Base-by-base conservation (phyloP, 2,888 invertebrate species). In the Teleiodes luculella region DNA sequence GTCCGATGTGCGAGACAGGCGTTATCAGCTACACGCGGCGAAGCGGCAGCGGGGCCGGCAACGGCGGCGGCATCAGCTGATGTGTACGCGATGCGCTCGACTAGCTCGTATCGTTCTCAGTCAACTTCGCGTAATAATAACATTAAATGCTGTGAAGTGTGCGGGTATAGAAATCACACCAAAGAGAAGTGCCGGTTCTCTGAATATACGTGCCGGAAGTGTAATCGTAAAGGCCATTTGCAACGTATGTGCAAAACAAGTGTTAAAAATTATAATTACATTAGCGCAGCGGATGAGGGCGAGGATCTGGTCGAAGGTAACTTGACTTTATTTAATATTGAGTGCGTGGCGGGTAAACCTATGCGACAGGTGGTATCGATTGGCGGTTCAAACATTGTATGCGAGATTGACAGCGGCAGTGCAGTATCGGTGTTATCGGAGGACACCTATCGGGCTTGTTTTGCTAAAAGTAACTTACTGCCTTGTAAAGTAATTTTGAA, bases 401-500 rank as follows among this genome's bases (percentile, higher is more conserved):
- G 58, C 16, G 55, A 58, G 18, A 24, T 55, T 1, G 56, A 58
- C 20, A 56, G 58, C 45, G 58, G 58, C 36, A 58, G 58, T 37
- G 55, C 58, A 0, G 55, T 58, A 16, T 58, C 56, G 2, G 58
- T 55, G 1, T 33, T 58, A 16, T 48, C 56, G 0, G 30, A 16
- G 4, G 24, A 45, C 16, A 30, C 51, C 16, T 58, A 47, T 16
- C 11, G 31, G 14, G 14, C 41, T n/a, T 18, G 20, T 16, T 57
- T 57, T 37, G 39, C 16, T 16, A 39, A 36, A 7, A 14, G 46
- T 28, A 14, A 16, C 1, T 20, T 55, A 45, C 14, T 33, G 13
- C 11, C 36, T 1, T 53, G 53, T 31, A 31, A 41, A 8, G 45
- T 56, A 39, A 39, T 11, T 14, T 36, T 54, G 24, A 54, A 54